A percentile compares a stretch with the other conserved stretches of the same genome.
phyloP scores from a whole-genome alignment of 1,140 invertebrate genomes.

The Drosophila tani region DNA sequence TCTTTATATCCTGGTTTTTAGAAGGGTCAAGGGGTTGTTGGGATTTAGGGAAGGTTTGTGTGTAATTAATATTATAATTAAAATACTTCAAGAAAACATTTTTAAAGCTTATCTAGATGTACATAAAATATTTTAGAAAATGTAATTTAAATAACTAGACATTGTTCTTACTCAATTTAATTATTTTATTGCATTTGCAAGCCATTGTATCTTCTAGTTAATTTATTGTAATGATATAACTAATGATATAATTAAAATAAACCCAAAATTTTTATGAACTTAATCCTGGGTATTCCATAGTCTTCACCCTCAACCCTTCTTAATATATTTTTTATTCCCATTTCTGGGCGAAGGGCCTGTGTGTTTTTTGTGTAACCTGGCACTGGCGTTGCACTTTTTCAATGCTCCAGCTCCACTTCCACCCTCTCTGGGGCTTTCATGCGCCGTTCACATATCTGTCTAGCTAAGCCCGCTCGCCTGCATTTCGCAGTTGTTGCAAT shows the following conservation, averaged over 20 bases:
- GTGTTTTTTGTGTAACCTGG: slow-evolving; percentile 48
- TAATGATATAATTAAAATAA: too few species aligned
- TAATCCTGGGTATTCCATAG: neutral
- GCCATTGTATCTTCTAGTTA: too few species aligned
- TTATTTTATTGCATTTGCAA: too few species aligned
- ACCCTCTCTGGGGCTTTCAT: neutral
- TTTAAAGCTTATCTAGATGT: too few species aligned
- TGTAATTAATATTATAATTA: too few species aligned
- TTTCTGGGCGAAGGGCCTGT: slow-evolving; percentile 18
- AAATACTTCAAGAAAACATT: too few species aligned
- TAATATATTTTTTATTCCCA: slow-evolving; percentile 10
- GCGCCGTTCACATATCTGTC: slow-evolving; percentile 14
- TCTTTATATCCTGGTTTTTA: slow-evolving; percentile 15
- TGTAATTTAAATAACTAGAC: too few species aligned
- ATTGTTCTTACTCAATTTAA: too few species aligned
- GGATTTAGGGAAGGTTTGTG: too few species aligned
- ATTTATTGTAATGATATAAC: too few species aligned
- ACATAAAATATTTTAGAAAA: too few species aligned
- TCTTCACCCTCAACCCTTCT: neutral
- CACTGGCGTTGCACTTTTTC: slow-evolving; percentile 67
- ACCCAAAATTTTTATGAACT: too few species aligned
- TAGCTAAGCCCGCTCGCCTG: slow-evolving; percentile 57
- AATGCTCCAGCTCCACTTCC: slow-evolving; percentile 25
- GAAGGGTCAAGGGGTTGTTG: neutral
- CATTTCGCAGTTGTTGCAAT: slow-evolving; percentile 63